A percentile compares a stretch with the other conserved stretches of the same genome.
phyloP scores from a whole-genome alignment of 2,113 vertebrate species.

The Syrrhaptes paradoxus region DNA sequence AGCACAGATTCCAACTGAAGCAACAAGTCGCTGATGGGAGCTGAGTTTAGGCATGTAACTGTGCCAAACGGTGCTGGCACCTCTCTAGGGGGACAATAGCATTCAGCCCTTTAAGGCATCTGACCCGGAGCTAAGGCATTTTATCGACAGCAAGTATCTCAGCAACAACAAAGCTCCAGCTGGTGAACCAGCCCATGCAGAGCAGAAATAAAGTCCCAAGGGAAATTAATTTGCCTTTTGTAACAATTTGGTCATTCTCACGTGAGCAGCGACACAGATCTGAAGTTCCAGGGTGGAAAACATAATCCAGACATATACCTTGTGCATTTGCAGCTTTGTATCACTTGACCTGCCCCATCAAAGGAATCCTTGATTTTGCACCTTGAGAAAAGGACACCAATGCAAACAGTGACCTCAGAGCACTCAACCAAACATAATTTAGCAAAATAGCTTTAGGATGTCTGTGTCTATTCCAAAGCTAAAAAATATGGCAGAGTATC shows the following conservation, averaged over 20 bases:
- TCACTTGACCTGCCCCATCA: not conserved
- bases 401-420: not conserved
- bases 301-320: not conserved
- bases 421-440: not conserved
- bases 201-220: not conserved
- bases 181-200: not conserved
- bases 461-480: not conserved
- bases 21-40: not conserved
- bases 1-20: not conserved
- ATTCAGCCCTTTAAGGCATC: not conserved
- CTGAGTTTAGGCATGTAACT: not conserved
- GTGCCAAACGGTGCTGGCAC: not conserved
- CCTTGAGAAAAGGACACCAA: not conserved
- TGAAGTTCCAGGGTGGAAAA: not conserved
- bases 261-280: not conserved
- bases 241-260: not conserved
- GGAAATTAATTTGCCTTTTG: not conserved
- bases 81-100: not conserved
- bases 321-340: fast-evolving
- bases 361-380: not conserved
- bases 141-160: not conserved
- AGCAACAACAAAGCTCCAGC: not conserved
- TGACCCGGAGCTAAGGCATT: not conserved
- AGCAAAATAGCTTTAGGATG: not conserved
- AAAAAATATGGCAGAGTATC: not conserved